Evolutionary conservation across 1,140 invertebrate genomes (phyloP), one percentile per base, ranked within the genome.

Genomic region (Atopsyche davidsoni): DNA sequence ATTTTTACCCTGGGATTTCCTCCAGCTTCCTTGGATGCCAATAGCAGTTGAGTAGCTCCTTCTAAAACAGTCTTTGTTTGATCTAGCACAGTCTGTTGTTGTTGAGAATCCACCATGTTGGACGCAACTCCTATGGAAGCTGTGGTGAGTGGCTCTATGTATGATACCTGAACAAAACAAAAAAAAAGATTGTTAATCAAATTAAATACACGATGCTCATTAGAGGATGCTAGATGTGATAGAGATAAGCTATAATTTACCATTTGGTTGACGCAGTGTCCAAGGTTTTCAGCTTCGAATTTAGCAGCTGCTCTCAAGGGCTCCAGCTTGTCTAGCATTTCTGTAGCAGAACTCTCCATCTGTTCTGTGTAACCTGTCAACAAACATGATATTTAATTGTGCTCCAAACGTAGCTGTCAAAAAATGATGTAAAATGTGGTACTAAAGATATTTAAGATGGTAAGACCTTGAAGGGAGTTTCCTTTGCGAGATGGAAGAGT

Each of bases 1-100:
- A 25, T 38, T 31, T 54, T 59, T 61, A 81, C 82, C 60, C 87
- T 86, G 0, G 91, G 86, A 79, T 96, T 97, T n/a, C 93, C 93
- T 2, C 86, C 92, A 6, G 84, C 81, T 63, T 96, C 90, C 66
- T 94, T 95, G 3, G 87, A 83, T 1, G 87, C 81, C 56, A 85
- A 86, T 34, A 97, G 75, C 25, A 97, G 71, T 62, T 95, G 90
- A 7, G 92, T 69, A 7, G 87, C 80, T 9, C 89, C 89, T 73
- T 99, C 96, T 0, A 89, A 80, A 11, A 98, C 91, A 0, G 95
- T 96, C 66, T 96, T 94, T 0, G 89, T 85, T 67, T 96, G 92
- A 64, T 97, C 90, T 13, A 99, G 72, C 14, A 97, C 70, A 17
- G 82, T 78, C 66, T 87, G 86, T 69, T 98, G 95, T 65, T 91